Percentiles rank a stretch among this genome's conserved stretches.
Evolutionary conservation across 2,888 invertebrate species (phyloP).

Genomic region (Orthosia gracilis): DNA sequence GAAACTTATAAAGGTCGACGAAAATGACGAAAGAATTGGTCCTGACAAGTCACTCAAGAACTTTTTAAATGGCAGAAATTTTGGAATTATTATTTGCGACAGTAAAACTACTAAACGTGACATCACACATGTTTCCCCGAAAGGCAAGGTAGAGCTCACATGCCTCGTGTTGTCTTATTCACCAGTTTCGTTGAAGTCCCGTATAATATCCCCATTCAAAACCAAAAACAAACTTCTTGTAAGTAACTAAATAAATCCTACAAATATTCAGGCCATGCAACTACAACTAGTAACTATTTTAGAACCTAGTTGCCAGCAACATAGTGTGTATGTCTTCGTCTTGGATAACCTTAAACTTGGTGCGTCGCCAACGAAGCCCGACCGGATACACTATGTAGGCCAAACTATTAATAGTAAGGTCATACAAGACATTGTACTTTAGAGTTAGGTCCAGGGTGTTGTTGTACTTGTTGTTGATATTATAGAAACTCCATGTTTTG

Average conservation of each 20-base stretch:
- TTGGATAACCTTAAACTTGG: conserved; percentile 39
- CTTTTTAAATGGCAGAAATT: neutral
- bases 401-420: conserved; percentile 31
- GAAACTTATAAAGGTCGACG: too few relatives aligned
- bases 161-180: too few relatives aligned
- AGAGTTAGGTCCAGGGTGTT: neutral
- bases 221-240: neutral
- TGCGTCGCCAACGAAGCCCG: conserved; percentile 19
- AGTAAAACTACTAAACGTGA: too few relatives aligned
- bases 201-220: neutral
- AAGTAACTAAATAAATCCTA: neutral
- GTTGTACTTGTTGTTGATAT: conserved; percentile 5
- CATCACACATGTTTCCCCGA: too few relatives aligned
- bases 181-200: neutral
- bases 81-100: neutral
- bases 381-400: conserved; percentile 14
- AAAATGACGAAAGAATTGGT: too few relatives aligned
- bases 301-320: conserved; percentile 5
- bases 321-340: conserved; percentile 5
- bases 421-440: conserved; percentile 11
- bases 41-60: neutral
- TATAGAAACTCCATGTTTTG: neutral
- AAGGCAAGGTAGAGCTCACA: too few relatives aligned
- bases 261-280: neutral
- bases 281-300: neutral